Evolutionary conservation across 2,113 vertebrate species (phyloP).

Genomic region (Cryptotis parvus): DNA sequence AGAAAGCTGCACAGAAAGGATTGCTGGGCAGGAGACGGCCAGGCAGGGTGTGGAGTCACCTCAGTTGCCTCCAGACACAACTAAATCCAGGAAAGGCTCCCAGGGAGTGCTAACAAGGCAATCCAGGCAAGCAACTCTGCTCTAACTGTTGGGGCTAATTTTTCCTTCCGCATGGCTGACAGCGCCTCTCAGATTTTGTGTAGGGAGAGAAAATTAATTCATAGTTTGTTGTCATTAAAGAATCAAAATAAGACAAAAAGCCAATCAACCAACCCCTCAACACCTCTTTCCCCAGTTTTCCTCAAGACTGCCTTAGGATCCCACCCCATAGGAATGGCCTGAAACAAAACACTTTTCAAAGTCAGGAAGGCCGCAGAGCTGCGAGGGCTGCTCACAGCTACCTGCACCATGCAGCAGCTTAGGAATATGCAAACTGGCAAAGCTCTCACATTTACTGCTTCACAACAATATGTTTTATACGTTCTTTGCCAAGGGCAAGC

Average conservation of each 20-base stretch:
- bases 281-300: not conserved
- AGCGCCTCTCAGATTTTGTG: slow-evolving; percentile 14
- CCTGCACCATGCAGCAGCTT: not conserved
- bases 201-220: slow-evolving; percentile 59
- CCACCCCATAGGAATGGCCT: not conserved
- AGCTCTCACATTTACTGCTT: not conserved
- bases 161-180: not conserved
- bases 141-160: not conserved
- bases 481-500: slow-evolving; percentile 69
- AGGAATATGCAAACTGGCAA: slow-evolving; percentile 58
- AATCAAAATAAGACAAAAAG: not conserved
- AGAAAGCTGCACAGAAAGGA: not conserved
- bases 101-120: not conserved
- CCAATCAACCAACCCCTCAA: not conserved
- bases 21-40: not conserved
- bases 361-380: not conserved
- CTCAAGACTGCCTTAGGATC: slow-evolving; percentile 50
- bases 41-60: fast-evolving
- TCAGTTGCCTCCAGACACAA: not conserved
- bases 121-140: not conserved
- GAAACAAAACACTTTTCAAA: slow-evolving; percentile 54
- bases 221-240: slow-evolving; percentile 3
- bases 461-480: slow-evolving; percentile 44
- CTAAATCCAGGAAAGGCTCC: not conserved
- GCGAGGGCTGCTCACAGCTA: slow-evolving; percentile 61